Conservation (phyloP, 2,113 vertebrate species). For the Platichthys flesus region DNA sequence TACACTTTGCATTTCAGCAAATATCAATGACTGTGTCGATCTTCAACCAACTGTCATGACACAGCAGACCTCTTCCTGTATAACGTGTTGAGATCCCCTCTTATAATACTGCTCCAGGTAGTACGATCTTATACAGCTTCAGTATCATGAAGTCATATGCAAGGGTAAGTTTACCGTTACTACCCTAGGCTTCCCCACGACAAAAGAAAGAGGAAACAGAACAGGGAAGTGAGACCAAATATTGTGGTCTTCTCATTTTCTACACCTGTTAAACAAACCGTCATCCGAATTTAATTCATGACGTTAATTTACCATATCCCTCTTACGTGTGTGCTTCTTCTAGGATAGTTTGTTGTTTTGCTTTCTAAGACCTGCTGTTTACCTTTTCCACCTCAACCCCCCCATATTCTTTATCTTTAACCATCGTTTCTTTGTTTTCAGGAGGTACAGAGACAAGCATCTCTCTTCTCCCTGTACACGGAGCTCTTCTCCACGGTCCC, state of each 20-base stretch:
- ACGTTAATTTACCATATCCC: not conserved
- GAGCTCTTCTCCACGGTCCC: constrained; percentile 87
- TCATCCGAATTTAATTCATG: not conserved
- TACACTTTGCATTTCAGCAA: not conserved
- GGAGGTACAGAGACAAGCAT: constrained; percentile 91
- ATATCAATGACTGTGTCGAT: not conserved
- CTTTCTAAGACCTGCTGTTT: not conserved
- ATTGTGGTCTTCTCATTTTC: too few relatives aligned
- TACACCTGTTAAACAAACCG: constrained; percentile 20
- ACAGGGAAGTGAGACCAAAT: constrained; percentile 36
- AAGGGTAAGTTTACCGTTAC: not conserved
- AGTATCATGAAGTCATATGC: not conserved
- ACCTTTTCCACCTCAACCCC: too few relatives aligned
- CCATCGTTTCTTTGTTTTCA: constrained; percentile 63
- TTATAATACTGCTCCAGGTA: not conserved
- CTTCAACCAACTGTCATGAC: not conserved
- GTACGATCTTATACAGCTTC: not conserved
- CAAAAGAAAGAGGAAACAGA: not conserved
- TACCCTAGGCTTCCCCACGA: too few relatives aligned
- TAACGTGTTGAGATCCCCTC: not conserved
- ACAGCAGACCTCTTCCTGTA: not conserved
- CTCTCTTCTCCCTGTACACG: constrained; percentile 87
- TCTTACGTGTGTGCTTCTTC: too few relatives aligned
- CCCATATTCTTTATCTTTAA: not conserved
- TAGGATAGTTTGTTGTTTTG: too few relatives aligned